A percentile compares a stretch with the other conserved stretches of the same genome.
phyloP scores from a whole-genome alignment of 2,888 invertebrate species.

The Choreutis nemorana region DNA sequence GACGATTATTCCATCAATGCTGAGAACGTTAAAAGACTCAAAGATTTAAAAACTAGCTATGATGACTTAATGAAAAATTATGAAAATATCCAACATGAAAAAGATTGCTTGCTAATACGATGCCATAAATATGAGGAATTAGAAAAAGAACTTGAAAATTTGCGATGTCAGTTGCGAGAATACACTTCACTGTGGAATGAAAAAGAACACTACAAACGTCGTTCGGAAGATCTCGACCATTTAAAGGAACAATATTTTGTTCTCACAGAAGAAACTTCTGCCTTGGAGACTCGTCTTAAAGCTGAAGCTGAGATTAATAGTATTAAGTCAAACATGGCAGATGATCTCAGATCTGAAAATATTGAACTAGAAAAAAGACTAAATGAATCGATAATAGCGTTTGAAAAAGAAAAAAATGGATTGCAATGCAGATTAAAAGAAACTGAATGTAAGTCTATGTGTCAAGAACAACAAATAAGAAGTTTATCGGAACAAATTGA shows the following conservation, averaged over 20 bases:
- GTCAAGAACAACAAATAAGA: constrained; percentile 66
- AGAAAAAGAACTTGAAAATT: constrained; percentile 32
- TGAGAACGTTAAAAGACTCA: constrained; percentile 41
- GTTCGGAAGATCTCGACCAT: constrained; percentile 40
- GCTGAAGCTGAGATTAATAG: constrained; percentile 48
- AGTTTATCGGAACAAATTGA: constrained; percentile 61
- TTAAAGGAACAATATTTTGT: constrained; percentile 46
- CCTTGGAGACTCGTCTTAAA: constrained; percentile 40
- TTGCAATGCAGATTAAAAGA: constrained; percentile 58
- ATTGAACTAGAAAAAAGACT: constrained; percentile 35
- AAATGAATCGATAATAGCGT: constrained; percentile 28
- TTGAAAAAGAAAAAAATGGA: constrained; percentile 55
- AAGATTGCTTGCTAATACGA: constrained; percentile 26
- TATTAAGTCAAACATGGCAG: constrained; percentile 33
- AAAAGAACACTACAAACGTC: constrained; percentile 44
- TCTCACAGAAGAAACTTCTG: constrained; percentile 42
- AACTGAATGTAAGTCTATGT: constrained; percentile 60
- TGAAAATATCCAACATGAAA: constrained; percentile 44
- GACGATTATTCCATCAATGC: constrained; percentile 31
- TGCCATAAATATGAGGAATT: constrained; percentile 37
- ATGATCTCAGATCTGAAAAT: constrained; percentile 37
- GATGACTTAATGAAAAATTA: constrained; percentile 43
- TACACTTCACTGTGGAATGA: constrained; percentile 47
- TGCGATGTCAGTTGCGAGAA: constrained; percentile 35
- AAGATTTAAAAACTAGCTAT: constrained; percentile 41